A percentile compares a stretch with the other conserved stretches of the same genome.
These are phyloP conservation scores for Aphis gossypii DNA, from an alignment of 1,140 invertebrate species.

Conservation along the genomic window DNA sequence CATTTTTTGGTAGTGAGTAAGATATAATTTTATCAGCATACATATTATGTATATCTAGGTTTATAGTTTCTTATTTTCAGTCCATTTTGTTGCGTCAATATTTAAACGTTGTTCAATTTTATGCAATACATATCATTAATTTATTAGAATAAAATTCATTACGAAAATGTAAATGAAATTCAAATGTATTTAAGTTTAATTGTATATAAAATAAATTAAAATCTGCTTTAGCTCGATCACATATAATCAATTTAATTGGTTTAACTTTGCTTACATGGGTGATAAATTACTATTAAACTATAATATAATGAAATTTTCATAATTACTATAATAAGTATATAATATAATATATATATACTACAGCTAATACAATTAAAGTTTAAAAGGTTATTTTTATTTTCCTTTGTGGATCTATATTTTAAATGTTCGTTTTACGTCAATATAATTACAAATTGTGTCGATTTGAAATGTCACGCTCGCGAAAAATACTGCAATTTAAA, in stretches of 20 bases:
- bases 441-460: background rate
- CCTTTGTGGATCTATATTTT: background rate
- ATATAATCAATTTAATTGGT: background rate
- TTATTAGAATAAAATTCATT: background rate
- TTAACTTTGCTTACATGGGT: background rate
- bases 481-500: background rate
- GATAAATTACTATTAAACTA: background rate
- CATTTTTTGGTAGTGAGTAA: background rate
- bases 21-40: background rate
- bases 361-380: background rate
- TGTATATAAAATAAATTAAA: background rate
- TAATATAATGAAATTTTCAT: background rate
- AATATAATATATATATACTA: too few species aligned
- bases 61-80: background rate
- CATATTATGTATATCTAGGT: background rate
- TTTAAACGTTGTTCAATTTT: background rate
- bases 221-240: background rate
- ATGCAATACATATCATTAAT: background rate
- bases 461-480: background rate
- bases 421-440: background rate
- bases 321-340: background rate
- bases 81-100: background rate
- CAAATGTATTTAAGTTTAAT: background rate
- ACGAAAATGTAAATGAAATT: background rate
- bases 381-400: background rate